A percentile compares a stretch with the other conserved stretches of the same genome.
Conservation (phyloP, 2,888 invertebrate genomes). For the Trachelus iudaicus region DNA sequence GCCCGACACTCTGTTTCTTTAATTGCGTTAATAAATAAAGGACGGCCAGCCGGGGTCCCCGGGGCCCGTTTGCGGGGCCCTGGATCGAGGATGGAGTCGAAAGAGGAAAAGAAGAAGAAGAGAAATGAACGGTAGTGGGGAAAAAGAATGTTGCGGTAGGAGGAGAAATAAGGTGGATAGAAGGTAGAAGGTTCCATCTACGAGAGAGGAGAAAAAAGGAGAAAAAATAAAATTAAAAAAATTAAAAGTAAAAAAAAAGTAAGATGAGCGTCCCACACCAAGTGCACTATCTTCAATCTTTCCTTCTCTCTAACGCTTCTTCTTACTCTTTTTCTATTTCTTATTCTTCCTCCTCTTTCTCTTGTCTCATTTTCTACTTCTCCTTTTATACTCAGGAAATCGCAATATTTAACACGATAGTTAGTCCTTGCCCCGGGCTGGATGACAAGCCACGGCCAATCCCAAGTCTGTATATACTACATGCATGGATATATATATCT, state of each 20-base stretch:
- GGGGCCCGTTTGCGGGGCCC: constrained; percentile 16
- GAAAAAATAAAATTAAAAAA: constrained; percentile 6
- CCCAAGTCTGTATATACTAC: not conserved
- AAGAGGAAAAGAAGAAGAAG: constrained; percentile 13
- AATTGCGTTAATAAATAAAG: constrained; percentile 65
- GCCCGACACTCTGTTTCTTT: constrained; percentile 64
- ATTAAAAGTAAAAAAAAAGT: not conserved
- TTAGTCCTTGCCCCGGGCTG: constrained; percentile 27
- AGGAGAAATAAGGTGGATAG: constrained; percentile 16
- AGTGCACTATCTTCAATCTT: not conserved
- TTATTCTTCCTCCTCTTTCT: no score
- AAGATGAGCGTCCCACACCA: not conserved
- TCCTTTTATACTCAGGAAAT: constrained; percentile 43
- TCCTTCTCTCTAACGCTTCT: not conserved
- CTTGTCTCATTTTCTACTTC: no score
- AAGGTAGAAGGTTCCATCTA: no score
- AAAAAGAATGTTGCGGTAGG: constrained; percentile 25
- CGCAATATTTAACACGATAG: constrained; percentile 59
- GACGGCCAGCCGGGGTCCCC: constrained; percentile 46
- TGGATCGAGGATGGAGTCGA: constrained; percentile 5
- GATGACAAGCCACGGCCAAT: constrained; percentile 3
- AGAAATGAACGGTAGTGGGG: constrained; percentile 13
- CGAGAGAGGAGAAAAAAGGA: constrained; percentile 19
- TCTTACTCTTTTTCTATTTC: no score
- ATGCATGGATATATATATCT: no score